Conservation (phyloP, 2,888 invertebrate species). For the Drosophila atroscutellata region DNA sequence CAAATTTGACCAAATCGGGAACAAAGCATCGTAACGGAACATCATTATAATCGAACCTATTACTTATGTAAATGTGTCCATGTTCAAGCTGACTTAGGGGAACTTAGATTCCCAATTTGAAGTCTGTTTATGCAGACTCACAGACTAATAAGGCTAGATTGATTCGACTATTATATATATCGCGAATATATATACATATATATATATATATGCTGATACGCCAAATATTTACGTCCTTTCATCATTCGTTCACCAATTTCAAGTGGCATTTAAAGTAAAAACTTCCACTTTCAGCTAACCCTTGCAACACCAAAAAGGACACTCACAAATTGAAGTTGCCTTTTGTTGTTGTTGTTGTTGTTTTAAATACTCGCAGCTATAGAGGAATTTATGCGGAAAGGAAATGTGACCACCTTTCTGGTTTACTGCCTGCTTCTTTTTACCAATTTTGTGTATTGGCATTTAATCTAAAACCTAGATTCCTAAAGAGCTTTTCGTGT, state of each 20-base stretch:
- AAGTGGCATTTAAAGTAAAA: background rate
- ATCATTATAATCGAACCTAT: background rate
- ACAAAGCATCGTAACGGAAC: background rate
- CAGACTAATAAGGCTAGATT: background rate
- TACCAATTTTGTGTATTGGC: constrained; percentile 45
- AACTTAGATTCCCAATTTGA: background rate
- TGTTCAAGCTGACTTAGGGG: background rate
- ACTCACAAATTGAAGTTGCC: background rate
- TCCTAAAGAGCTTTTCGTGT: constrained; percentile 65
- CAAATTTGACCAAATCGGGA: too few relatives aligned
- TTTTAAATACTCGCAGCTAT: background rate
- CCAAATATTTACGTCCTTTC: background rate
- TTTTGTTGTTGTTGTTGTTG: background rate
- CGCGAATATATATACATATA: too few relatives aligned
- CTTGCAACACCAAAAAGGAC: background rate
- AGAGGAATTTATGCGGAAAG: constrained; percentile 38
- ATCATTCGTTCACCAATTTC: background rate
- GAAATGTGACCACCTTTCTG: constrained; percentile 32
- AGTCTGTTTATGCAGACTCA: too few relatives aligned
- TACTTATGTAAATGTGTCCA: background rate
- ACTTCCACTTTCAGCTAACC: constrained; percentile 4
- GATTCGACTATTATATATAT: background rate
- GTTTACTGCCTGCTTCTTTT: background rate
- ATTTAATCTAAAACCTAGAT: constrained; percentile 62
- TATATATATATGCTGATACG: background rate